Percentiles rank a stretch among this genome's conserved stretches.
Evolutionary conservation across 2,888 invertebrate species (phyloP).

Genomic region (Drosophila niveifrons): DNA sequence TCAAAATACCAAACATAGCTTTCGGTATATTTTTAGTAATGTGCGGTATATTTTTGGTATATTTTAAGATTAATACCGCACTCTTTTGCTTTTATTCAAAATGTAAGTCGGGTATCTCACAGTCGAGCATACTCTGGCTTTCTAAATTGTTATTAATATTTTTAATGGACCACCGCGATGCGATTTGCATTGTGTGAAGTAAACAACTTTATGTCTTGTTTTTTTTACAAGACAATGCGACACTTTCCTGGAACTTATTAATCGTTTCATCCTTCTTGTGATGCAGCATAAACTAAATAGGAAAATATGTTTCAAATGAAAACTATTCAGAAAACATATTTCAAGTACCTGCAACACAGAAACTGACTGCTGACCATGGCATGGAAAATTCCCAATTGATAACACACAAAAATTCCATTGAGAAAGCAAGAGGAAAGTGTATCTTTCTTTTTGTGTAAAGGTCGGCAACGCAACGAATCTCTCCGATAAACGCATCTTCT

Average conservation of each 20-base stretch:
- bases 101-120: no score
- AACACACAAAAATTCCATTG: conserved; percentile 41
- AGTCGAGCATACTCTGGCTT: no score
- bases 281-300: no score
- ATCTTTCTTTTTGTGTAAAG: conserved; percentile 22
- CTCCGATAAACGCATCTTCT: conserved; percentile 4
- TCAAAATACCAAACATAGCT: no score
- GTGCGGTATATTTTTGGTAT: no score
- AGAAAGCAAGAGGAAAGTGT: not conserved
- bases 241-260: not conserved
- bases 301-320: not conserved
- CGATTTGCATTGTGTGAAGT: conserved; percentile 30
- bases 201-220: conserved; percentile 48
- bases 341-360: not conserved
- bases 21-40: no score
- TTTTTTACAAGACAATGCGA: no score
- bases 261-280: not conserved
- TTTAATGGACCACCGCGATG: conserved; percentile 13
- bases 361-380: conserved; percentile 12
- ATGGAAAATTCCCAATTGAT: conserved; percentile 52
- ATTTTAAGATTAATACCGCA: no score
- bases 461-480: conserved; percentile 6
- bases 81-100: no score
- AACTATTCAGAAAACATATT: no score
- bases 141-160: no score